These are phyloP conservation scores for Cyaniris semiargus DNA, from an alignment of 2,888 invertebrate species.

Conservation along the genomic window DNA sequence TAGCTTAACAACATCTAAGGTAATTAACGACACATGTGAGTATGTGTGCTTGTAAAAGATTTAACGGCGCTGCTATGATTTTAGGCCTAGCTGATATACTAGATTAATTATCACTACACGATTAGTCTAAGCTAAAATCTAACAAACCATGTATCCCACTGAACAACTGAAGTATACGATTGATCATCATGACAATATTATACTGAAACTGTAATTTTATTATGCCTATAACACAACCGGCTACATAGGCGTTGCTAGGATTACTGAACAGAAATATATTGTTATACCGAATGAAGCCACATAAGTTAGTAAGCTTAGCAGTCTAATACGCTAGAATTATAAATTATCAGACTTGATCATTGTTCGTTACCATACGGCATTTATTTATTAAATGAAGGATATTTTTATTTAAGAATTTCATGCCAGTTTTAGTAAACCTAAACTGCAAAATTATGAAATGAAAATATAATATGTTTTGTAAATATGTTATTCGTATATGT, in stretches of 20 bases:
- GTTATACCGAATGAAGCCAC: background rate
- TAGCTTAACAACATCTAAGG: too few relatives aligned
- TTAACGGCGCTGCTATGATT: too few relatives aligned
- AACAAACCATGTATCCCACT: conserved; percentile 17
- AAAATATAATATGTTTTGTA: too few relatives aligned
- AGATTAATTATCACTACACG: background rate
- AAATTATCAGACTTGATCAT: background rate
- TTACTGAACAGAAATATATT: conserved; percentile 18
- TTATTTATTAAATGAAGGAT: background rate
- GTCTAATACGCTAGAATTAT: background rate
- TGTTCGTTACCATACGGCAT: background rate
- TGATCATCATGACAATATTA: conserved; percentile 14
- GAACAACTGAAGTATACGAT: conserved; percentile 8
- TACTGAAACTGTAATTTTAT: background rate
- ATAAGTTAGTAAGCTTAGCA: conserved; percentile 9
- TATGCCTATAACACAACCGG: background rate
- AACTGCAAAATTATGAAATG: too few relatives aligned
- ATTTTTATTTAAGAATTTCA: too few relatives aligned
- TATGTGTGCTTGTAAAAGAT: too few relatives aligned
- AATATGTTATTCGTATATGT: too few relatives aligned
- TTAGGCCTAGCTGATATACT: background rate
- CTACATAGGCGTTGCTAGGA: background rate
- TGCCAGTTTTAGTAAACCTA: too few relatives aligned
- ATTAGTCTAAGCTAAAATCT: background rate
- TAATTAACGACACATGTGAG: too few relatives aligned